Percentiles rank a stretch among this genome's conserved stretches.
These are phyloP conservation scores for Sepioteuthis lessoniana DNA, from an alignment of 2,888 invertebrate species.

Conservation along the genomic window DNA sequence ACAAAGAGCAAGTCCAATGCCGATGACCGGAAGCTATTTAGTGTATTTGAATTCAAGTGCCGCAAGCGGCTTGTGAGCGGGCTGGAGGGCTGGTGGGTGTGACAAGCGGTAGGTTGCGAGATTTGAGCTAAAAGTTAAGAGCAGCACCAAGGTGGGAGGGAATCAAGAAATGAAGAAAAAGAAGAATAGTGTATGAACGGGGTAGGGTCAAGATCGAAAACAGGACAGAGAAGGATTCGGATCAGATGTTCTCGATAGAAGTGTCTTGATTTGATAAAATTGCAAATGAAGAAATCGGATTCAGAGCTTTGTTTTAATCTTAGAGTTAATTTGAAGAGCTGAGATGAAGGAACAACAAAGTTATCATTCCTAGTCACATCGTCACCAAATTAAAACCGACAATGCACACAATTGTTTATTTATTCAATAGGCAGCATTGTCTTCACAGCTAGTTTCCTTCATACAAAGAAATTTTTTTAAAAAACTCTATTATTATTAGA, in stretches of 20 bases:
- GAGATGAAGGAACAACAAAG: not conserved
- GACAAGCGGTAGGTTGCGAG: not conserved
- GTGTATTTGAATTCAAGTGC: not conserved
- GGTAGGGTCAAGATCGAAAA: not conserved
- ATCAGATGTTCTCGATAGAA: not conserved
- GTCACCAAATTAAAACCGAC: too few species aligned
- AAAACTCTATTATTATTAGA: too few species aligned
- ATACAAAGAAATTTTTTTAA: too few species aligned
- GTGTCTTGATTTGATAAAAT: not conserved
- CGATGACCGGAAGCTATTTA: slow-evolving; percentile 23
- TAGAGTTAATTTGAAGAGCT: not conserved
- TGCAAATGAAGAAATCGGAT: slow-evolving; percentile 17
- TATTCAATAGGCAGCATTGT: too few species aligned
- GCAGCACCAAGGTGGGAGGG: not conserved
- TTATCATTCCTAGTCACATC: not conserved
- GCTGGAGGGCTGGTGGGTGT: not conserved
- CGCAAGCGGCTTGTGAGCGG: not conserved
- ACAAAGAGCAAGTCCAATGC: not conserved
- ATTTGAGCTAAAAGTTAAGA: not conserved
- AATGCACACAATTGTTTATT: too few species aligned
- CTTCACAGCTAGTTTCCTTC: too few species aligned
- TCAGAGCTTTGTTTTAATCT: not conserved
- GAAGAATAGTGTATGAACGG: not conserved
- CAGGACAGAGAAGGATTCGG: not conserved
- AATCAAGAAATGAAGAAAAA: not conserved